Evolutionary conservation across 1,140 invertebrate genomes (phyloP), one percentile per base, ranked within the genome.

Genomic region (Drosophila arizonae): DNA sequence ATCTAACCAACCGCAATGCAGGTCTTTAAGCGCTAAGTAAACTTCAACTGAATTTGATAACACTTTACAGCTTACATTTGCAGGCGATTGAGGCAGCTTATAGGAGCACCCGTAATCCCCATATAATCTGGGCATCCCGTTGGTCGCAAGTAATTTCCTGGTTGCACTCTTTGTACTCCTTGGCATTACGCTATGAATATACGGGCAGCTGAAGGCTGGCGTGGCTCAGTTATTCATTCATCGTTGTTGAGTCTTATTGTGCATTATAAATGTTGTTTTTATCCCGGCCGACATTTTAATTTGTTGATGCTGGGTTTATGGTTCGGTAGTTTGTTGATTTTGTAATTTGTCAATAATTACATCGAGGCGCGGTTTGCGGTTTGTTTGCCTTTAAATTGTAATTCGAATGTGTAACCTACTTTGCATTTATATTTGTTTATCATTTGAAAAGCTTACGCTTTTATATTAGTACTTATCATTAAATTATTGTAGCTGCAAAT

Each of bases 301-400:
- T 79, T 79, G 77, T 79, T 79, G 77, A 79, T 72, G 77, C 70
- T 74, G 77, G 36, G 75, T 79, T 79, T 79, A 65, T 58, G 75
- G 77, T 71, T 79, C 70, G 56, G 70, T 65, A 75, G 77, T 77
- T 79, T 79, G 77, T 79, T 79, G 77, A 79, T 79, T 79, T 79
- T 79, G 71, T 77, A 79, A 79, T 79, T 79, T 79, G 77, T 77
- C 77, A 79, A 79, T 79, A 79, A 79, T 79, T 79, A 77, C 75
- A 77, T 70, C 58, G 61, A 46, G 58, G 61, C 63, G 57, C 48
- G 75, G 75, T 70, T 71, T 71, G 77, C 43, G 75, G 77, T 77
- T 69, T 79, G 65, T 74, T 79, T 74, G 65, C 57, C 43, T 74
- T 73, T 64, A 73, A 76, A 76, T 61, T 72, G 33, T 60, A 72